Evolutionary conservation across 2,113 vertebrate species (phyloP).

Genomic region (Centropus bengalensis): DNA sequence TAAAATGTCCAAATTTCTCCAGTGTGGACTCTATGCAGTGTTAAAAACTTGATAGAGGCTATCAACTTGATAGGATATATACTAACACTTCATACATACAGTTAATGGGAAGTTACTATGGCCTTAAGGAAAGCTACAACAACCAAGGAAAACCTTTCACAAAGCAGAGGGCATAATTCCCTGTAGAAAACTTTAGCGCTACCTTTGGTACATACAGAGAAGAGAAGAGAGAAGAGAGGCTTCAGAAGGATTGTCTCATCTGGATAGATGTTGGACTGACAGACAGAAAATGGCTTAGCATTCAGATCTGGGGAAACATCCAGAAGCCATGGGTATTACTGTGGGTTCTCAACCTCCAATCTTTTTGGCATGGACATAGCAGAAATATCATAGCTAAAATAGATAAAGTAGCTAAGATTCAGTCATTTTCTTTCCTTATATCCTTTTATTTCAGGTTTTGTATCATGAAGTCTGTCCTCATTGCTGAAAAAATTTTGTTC

Average conservation of each 20-base stretch:
- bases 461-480: background rate
- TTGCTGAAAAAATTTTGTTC: background rate
- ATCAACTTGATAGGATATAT: background rate
- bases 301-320: background rate
- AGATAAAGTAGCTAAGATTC: background rate
- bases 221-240: background rate
- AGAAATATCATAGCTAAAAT: background rate
- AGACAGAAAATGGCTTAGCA: background rate
- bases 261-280: background rate
- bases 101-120: background rate
- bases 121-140: background rate
- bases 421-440: background rate
- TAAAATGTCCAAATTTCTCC: background rate
- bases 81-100: background rate
- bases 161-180: background rate
- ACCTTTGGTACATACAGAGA: background rate
- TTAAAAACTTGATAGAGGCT: background rate
- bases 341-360: background rate
- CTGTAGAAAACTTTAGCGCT: background rate
- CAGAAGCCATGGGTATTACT: background rate
- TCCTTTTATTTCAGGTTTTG: background rate
- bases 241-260: background rate
- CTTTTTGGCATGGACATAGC: background rate
- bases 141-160: background rate
- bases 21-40: background rate